Percentiles rank a stretch among this genome's conserved stretches.
phyloP scores from a whole-genome alignment of 2,113 vertebrate species.

The Lasiurus borealis region DNA sequence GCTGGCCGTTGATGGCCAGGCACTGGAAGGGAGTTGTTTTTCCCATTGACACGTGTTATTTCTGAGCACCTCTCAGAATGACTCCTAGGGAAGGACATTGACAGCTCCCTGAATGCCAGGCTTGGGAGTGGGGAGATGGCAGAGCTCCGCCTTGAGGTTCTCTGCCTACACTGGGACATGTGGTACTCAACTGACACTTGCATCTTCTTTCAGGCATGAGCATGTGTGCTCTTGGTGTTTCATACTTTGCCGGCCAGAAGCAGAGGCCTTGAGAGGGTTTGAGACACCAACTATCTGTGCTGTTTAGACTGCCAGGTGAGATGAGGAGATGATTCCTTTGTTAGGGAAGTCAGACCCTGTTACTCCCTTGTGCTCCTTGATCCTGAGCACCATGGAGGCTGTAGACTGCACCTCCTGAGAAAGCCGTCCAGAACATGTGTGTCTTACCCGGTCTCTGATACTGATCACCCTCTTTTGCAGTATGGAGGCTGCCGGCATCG shows the following conservation, averaged over 20 bases:
- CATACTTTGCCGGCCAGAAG: conserved; percentile 53
- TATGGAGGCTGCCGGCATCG: conserved; percentile 96
- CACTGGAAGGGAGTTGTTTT: neutral
- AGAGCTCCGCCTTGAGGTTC: neutral
- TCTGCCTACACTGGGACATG: neutral
- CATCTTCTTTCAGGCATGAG: neutral
- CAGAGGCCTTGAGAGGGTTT: conserved; percentile 52
- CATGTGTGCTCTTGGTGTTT: conserved; percentile 5
- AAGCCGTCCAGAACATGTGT: neutral
- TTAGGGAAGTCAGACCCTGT: conserved; percentile 5
- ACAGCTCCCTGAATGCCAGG: neutral
- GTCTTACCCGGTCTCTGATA: conserved; percentile 65
- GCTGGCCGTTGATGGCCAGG: neutral
- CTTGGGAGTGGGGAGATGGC: neutral
- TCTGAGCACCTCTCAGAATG: neutral
- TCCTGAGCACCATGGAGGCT: neutral
- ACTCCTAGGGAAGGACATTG: neutral
- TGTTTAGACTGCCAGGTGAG: conserved; percentile 54
- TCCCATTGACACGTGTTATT: neutral
- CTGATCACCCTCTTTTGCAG: conserved; percentile 85
- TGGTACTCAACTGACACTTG: neutral
- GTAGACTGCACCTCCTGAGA: conserved; percentile 50
- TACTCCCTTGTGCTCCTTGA: conserved; percentile 47
- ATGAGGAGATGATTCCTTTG: neutral
- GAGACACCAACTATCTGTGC: conserved; percentile 64